Percentiles rank a stretch among this genome's conserved stretches.
Conservation (phyloP, 2,888 invertebrate species). For the Conus canariensis region DNA sequence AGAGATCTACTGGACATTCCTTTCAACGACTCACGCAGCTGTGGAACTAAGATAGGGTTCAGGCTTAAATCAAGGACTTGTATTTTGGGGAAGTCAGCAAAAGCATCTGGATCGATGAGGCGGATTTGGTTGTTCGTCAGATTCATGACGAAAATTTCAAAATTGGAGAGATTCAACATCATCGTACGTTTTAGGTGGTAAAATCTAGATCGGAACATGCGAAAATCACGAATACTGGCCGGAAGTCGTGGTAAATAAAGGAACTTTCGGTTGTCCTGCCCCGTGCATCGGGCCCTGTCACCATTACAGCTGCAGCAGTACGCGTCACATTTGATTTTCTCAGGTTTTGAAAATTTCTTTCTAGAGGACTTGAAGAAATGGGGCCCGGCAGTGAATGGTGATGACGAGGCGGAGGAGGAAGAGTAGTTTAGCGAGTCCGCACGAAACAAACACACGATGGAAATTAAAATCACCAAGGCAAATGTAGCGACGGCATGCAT, state of each 20-base stretch:
- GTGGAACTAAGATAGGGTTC: conserved; percentile 8
- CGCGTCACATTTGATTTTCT: neutral
- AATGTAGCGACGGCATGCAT: neutral
- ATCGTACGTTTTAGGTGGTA: conserved; percentile 13
- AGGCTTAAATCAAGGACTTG: neutral
- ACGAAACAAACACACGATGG: neutral
- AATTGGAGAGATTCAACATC: conserved; percentile 37
- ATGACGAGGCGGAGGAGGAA: neutral
- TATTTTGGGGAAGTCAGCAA: conserved; percentile 31
- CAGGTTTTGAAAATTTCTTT: neutral
- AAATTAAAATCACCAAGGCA: neutral
- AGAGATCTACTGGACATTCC: neutral
- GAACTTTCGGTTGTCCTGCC: neutral
- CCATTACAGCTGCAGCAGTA: conserved; percentile 32
- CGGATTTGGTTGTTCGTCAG: conserved; percentile 10
- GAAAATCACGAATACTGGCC: conserved; percentile 33
- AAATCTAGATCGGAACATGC: conserved; percentile 1
- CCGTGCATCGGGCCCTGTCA: conserved; percentile 32
- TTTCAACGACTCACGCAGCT: neutral
- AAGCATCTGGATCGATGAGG: conserved; percentile 9
- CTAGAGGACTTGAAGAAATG: neutral
- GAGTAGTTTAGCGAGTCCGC: neutral
- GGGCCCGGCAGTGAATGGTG: neutral
- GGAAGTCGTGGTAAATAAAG: conserved; percentile 32
- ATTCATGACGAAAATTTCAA: neutral